phyloP scores from a whole-genome alignment of 2,888 invertebrate species.

The Esperia sulphurella region DNA sequence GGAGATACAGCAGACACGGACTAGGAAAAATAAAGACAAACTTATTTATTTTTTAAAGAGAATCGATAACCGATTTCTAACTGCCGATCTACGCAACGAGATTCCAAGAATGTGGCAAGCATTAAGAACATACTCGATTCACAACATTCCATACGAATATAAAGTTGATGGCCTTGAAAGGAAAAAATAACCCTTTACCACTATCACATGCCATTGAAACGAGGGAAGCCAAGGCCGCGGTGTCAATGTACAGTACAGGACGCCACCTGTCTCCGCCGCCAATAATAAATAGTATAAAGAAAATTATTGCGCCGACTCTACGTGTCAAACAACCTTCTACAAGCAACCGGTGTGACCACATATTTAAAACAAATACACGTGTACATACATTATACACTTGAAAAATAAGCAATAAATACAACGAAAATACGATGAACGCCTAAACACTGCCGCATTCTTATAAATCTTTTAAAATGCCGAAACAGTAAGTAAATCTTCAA shows the following conservation, averaged over 20 bases:
- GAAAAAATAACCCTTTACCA: conserved; percentile 51
- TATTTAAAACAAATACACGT: not conserved
- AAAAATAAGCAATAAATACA: not conserved
- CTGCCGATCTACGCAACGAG: too few species aligned
- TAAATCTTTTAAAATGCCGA: too few species aligned
- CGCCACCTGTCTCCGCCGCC: conserved; percentile 63
- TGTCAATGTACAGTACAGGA: conserved; percentile 69
- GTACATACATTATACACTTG: not conserved
- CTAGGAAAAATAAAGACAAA: too few species aligned
- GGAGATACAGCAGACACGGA: too few species aligned
- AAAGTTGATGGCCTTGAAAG: conserved; percentile 55
- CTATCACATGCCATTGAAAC: conserved; percentile 62
- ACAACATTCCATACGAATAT: conserved; percentile 32
- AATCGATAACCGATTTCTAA: too few species aligned
- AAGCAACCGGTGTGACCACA: conserved; percentile 3
- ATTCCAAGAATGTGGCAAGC: too few species aligned
- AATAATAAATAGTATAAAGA: conserved; percentile 35
- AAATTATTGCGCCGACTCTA: conserved; percentile 36
- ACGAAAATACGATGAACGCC: not conserved
- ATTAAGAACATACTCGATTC: conserved; percentile 9
- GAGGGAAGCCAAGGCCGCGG: conserved; percentile 61
- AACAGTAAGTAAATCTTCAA: too few species aligned
- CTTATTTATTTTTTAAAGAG: too few species aligned
- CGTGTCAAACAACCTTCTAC: conserved; percentile 26
- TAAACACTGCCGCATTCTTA: too few species aligned